phyloP scores from a whole-genome alignment of 92 coral and sea anemone species.

The Porites evermanni region DNA sequence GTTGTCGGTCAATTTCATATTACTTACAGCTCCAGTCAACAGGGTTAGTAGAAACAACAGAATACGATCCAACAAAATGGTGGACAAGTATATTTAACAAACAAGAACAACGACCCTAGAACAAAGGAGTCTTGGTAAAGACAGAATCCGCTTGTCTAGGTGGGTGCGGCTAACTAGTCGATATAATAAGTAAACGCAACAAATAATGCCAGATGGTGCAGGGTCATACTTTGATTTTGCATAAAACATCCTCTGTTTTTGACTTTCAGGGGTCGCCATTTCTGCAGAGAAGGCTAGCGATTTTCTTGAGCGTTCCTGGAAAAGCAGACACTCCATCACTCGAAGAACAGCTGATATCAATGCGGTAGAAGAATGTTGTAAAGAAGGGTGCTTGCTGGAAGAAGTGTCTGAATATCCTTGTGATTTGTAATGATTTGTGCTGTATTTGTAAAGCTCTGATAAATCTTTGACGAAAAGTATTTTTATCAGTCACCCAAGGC shows the following conservation, averaged over 20 bases:
- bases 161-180: no score
- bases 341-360: not conserved
- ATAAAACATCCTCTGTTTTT: not conserved
- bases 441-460: not conserved
- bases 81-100: no score
- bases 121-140: no score
- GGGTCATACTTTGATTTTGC: no score
- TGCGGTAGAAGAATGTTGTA: slow-evolving; percentile 67
- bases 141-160: no score
- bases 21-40: no score
- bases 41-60: no score
- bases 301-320: slow-evolving; percentile 20
- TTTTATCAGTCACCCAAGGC: not conserved
- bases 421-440: not conserved
- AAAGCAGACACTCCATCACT: not conserved
- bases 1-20: no score
- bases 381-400: slow-evolving; percentile 50
- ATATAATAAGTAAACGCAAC: no score
- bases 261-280: not conserved
- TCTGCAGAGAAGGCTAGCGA: slow-evolving; percentile 20
- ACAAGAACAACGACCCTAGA: no score
- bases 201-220: no score
- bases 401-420: slow-evolving; percentile 66
- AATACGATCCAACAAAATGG: no score
- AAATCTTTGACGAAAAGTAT: slow-evolving; percentile 6